phyloP scores from a whole-genome alignment of 2,888 invertebrate genomes.

The Galerucella nymphaeae region DNA sequence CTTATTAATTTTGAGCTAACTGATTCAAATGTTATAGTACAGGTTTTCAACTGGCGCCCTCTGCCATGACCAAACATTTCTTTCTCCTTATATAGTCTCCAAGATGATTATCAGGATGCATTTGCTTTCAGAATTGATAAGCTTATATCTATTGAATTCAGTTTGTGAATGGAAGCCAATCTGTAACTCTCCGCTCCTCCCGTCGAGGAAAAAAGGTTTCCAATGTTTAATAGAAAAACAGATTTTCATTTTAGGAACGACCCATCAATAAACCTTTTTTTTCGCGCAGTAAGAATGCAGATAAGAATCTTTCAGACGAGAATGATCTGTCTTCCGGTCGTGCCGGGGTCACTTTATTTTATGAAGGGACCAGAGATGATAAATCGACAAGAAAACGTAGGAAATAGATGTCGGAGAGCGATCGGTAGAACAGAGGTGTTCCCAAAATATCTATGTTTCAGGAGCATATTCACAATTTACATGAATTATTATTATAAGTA shows the following conservation, averaged over 20 bases:
- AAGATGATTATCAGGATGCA: too few relatives aligned
- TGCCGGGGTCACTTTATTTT: slow-evolving; percentile 33
- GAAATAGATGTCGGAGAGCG: slow-evolving; percentile 25
- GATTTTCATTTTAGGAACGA: slow-evolving; percentile 35
- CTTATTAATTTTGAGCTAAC: too few relatives aligned
- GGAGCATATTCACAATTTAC: background rate
- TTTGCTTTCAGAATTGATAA: too few relatives aligned
- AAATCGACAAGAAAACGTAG: slow-evolving; percentile 31
- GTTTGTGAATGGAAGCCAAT: background rate
- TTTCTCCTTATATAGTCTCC: too few relatives aligned
- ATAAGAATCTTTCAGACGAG: slow-evolving; percentile 31
- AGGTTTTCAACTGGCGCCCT: too few relatives aligned
- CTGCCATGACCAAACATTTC: too few relatives aligned
- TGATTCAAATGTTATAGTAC: too few relatives aligned
- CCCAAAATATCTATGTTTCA: background rate
- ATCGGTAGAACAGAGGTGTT: slow-evolving; percentile 18
- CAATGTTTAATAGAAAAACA: slow-evolving; percentile 35
- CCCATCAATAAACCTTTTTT: slow-evolving; percentile 34
- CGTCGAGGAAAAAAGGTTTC: slow-evolving; percentile 16
- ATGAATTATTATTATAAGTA: background rate
- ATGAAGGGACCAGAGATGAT: slow-evolving; percentile 34
- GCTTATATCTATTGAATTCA: background rate
- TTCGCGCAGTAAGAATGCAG: slow-evolving; percentile 29
- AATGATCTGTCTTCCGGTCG: slow-evolving; percentile 33
- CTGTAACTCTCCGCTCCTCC: background rate